phyloP scores from a whole-genome alignment of 2,797 vertebrate species.

The Atherinosoma microstoma region DNA sequence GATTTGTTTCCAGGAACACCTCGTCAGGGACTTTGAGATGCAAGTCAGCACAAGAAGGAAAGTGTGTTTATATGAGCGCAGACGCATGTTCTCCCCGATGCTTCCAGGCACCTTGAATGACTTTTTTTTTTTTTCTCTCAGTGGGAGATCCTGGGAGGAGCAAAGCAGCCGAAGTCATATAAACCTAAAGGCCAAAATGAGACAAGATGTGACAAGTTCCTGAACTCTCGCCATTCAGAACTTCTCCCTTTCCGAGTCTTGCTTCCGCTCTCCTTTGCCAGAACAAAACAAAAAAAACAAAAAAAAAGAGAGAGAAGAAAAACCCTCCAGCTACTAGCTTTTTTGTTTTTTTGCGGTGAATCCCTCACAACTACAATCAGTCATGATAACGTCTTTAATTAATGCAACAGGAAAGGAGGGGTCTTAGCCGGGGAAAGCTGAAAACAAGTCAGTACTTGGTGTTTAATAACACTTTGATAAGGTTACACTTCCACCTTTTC shows the following conservation, averaged over 20 bases:
- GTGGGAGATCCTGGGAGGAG: slow-evolving; percentile 85
- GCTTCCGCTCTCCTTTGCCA: slow-evolving; percentile 63
- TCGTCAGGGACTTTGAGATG: slow-evolving; percentile 78
- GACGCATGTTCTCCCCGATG: slow-evolving; percentile 75
- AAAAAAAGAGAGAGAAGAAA: slow-evolving; percentile 48
- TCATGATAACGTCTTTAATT: slow-evolving; percentile 81
- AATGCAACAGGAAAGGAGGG: slow-evolving; percentile 80
- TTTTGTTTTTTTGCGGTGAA: slow-evolving; percentile 71
- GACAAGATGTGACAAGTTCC: slow-evolving; percentile 86
- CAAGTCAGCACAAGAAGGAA: slow-evolving; percentile 87
- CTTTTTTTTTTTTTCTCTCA: slow-evolving; percentile 64
- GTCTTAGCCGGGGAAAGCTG: slow-evolving; percentile 67
- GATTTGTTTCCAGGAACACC: slow-evolving; percentile 82
- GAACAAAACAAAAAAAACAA: slow-evolving; percentile 15
- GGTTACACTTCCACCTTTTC: slow-evolving; percentile 60
- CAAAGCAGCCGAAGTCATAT: slow-evolving; percentile 69
- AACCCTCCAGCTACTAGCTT: slow-evolving; percentile 69
- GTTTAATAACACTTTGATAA: slow-evolving; percentile 73
- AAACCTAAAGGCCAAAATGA: slow-evolving; percentile 80
- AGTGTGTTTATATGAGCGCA: slow-evolving; percentile 77
- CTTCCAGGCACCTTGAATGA: slow-evolving; percentile 82
- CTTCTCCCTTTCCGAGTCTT: slow-evolving; percentile 52
- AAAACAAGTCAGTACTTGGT: slow-evolving; percentile 71
- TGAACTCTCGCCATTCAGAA: slow-evolving; percentile 76
- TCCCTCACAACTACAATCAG: slow-evolving; percentile 84